Conservation (phyloP, 2,888 invertebrate genomes). For the Acronicta alni region DNA sequence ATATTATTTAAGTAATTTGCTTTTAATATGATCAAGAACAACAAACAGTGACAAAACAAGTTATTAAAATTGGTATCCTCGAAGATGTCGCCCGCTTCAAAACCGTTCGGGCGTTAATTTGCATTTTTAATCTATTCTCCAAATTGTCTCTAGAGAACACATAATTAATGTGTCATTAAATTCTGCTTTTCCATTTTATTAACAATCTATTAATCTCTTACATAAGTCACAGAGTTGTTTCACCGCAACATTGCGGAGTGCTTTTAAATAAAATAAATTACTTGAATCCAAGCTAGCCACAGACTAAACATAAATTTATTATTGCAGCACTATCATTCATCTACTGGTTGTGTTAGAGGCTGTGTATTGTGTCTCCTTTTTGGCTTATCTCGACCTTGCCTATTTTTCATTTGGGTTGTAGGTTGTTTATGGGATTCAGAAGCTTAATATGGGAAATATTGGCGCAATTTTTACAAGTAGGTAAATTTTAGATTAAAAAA, state of each 20-base stretch:
- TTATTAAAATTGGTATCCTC: slow-evolving; percentile 29
- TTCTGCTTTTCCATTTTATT: slow-evolving; percentile 37
- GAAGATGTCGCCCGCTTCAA: slow-evolving; percentile 1
- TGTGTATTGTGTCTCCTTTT: slow-evolving; percentile 17
- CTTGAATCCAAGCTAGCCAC: background rate
- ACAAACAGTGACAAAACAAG: slow-evolving; percentile 40
- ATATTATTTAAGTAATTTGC: slow-evolving; percentile 13
- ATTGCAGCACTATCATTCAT: slow-evolving; percentile 8
- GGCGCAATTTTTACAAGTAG: background rate
- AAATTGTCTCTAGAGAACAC: slow-evolving; percentile 24
- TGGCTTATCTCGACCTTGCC: slow-evolving; percentile 23
- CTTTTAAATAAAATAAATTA: slow-evolving; percentile 2
- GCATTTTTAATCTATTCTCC: slow-evolving; percentile 46
- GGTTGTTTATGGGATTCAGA: slow-evolving; percentile 5
- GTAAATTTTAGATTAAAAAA: no score
- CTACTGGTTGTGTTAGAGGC: slow-evolving; percentile 19
- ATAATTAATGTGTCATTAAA: slow-evolving; percentile 35
- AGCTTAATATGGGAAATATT: slow-evolving; percentile 16
- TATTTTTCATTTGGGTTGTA: slow-evolving; percentile 20
- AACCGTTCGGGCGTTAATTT: slow-evolving; percentile 25
- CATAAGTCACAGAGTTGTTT: slow-evolving; percentile 25
- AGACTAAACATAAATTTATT: slow-evolving; percentile 15
- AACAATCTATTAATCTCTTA: slow-evolving; percentile 20
- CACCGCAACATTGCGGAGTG: slow-evolving; percentile 4
- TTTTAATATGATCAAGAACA: slow-evolving; percentile 40